phyloP scores from a whole-genome alignment of 2,113 vertebrate genomes.

The Raja brachyura region DNA sequence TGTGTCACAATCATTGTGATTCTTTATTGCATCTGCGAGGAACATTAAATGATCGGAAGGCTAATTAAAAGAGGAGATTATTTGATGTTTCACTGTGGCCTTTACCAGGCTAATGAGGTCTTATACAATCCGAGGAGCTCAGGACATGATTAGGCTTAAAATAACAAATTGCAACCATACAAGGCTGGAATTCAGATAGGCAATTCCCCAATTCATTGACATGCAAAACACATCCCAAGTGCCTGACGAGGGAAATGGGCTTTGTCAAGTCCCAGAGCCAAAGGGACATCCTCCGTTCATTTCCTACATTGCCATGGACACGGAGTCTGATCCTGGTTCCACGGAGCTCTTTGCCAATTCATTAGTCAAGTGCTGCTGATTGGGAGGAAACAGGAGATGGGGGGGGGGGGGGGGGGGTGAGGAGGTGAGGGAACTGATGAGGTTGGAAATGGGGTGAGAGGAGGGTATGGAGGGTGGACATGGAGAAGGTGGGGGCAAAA shows the following conservation, averaged over 20 bases:
- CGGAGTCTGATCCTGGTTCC: slow-evolving; percentile 51
- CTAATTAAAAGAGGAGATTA: not conserved
- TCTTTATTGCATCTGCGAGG: not conserved
- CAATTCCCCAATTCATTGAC: slow-evolving; percentile 58
- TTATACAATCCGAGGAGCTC: not conserved
- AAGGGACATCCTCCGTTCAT: slow-evolving; percentile 59
- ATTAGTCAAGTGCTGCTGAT: slow-evolving; percentile 41
- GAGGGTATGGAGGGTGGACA: no score
- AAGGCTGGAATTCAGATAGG: slow-evolving; percentile 43
- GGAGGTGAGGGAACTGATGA: not conserved
- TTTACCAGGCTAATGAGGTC: not conserved
- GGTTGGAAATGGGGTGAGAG: no score
- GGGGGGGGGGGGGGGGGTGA: not conserved
- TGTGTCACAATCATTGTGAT: not conserved
- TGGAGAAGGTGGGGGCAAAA: no score
- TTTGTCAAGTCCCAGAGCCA: slow-evolving; percentile 59
- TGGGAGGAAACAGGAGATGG: slow-evolving; percentile 41
- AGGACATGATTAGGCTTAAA: slow-evolving; percentile 40
- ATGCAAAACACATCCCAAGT: slow-evolving; percentile 63
- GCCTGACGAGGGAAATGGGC: slow-evolving; percentile 59
- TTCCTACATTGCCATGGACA: slow-evolving; percentile 66
- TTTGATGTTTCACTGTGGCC: not conserved
- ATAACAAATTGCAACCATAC: slow-evolving; percentile 44
- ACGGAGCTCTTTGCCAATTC: slow-evolving; percentile 47
- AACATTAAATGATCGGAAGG: not conserved